These are phyloP conservation scores for Buphagus erythrorhynchus DNA, from an alignment of 2,797 vertebrate genomes.

Conservation along the genomic window DNA sequence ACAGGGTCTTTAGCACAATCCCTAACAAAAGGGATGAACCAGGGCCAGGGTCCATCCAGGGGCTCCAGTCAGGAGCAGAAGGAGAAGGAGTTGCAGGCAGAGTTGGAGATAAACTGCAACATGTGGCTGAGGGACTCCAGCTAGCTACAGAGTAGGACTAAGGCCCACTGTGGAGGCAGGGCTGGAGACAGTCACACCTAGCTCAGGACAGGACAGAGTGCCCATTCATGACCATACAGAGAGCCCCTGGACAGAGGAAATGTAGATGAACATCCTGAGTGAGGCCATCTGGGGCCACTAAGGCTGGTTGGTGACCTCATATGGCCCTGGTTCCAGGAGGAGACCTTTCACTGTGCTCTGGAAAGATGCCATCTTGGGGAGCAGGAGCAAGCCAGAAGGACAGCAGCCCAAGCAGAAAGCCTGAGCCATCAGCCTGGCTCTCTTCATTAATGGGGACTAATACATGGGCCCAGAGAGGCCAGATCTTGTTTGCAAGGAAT, in stretches of 20 bases:
- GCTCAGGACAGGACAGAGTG: neutral
- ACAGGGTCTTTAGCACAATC: neutral
- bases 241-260: neutral
- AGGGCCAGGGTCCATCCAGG: neutral
- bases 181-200: neutral
- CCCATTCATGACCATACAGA: neutral
- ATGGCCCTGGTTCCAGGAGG: neutral
- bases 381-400: neutral
- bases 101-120: neutral
- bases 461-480: neutral
- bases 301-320: neutral
- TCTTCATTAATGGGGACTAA: neutral
- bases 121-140: neutral
- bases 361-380: neutral
- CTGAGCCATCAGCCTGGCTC: neutral
- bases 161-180: neutral
- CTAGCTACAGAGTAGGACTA: neutral
- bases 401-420: neutral
- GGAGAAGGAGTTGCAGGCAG: neutral
- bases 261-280: too few relatives aligned
- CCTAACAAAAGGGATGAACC: neutral
- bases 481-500: conserved; percentile 63
- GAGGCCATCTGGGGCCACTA: neutral
- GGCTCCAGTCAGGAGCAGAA: neutral
- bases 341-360: neutral